Evolutionary conservation across 2,113 vertebrate species (phyloP), one percentile per base, ranked within the genome.

Genomic region (Pseudorhombus dupliciocellatus): DNA sequence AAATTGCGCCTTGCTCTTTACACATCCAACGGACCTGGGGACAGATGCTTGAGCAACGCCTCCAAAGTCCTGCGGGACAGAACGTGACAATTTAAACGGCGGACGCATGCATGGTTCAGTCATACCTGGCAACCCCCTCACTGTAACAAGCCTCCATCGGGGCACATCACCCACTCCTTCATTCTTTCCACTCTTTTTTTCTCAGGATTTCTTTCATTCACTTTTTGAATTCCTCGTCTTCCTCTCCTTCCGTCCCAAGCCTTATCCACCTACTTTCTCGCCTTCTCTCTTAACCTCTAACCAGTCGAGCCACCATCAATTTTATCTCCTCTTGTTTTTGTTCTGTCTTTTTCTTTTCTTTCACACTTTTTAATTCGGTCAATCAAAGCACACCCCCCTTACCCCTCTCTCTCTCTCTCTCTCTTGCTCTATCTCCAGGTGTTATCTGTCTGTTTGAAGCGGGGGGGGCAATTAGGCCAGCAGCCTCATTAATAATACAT

Each of bases 401-500:
- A 53, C 68, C 72, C 59, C 52, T 40, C 34, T 48, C 15, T 11
- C 18, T 73, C 51, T 66, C 26, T 77, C 52, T 75, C 42, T 18
- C 15, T 7, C 52, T 75, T 16, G 6, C 15, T 7, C 22, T 91
- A 84, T 92, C 93, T 93, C 81, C 81, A 88, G 84, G 88, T 88
- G 81, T 82, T 86, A 72, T 84, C 81, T 84, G 80, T 71, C 70
- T 10, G 78, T 74, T 73, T 91, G 88, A 86, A 92, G 92, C 85
- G 16, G 85, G 84, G 85, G 84, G 91, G 93, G 80, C 93, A 95
- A 95, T 97, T 93, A 93, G 81, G 88, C 84, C 88, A 77, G 91
- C 89, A 79, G 89, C 92, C 94, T 94, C 94, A 97, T 97, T 90
- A 96, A 96, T 96, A 95, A 96, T 96, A 96, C 94, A 98, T 95